A percentile compares a stretch with the other conserved stretches of the same genome.
These are phyloP conservation scores for Aphelenchoides besseyi DNA, from an alignment of 1,140 invertebrate genomes.

Conservation along the genomic window DNA sequence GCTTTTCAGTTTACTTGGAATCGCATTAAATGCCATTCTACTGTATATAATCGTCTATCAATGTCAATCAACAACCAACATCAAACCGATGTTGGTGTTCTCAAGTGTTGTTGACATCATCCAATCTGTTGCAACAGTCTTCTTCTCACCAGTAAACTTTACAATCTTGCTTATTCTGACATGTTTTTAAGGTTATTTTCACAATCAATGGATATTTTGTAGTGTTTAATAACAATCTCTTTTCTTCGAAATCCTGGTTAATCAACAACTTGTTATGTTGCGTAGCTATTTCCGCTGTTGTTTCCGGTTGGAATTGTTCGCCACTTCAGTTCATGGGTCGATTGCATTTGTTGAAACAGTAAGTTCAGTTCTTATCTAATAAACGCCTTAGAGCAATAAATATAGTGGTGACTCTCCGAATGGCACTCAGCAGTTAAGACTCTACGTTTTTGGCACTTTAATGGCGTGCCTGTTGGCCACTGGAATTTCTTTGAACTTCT, in stretches of 20 bases:
- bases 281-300: background rate
- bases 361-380: no score
- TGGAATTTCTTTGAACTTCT: background rate
- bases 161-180: background rate
- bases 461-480: background rate
- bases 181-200: background rate
- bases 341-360: background rate
- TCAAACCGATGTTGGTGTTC: background rate
- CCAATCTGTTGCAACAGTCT: background rate
- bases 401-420: background rate
- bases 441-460: background rate
- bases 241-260: background rate
- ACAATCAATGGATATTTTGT: background rate
- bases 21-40: background rate
- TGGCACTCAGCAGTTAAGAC: background rate
- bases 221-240: background rate
- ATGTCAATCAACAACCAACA: background rate
- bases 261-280: background rate
- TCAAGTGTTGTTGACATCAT: background rate
- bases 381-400: no score
- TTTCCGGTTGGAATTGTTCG: background rate
- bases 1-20: background rate
- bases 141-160: background rate
- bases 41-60: background rate
- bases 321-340: slow-evolving; percentile 7